phyloP scores from a whole-genome alignment of 2,113 vertebrate genomes.

The Solea senegalensis region DNA sequence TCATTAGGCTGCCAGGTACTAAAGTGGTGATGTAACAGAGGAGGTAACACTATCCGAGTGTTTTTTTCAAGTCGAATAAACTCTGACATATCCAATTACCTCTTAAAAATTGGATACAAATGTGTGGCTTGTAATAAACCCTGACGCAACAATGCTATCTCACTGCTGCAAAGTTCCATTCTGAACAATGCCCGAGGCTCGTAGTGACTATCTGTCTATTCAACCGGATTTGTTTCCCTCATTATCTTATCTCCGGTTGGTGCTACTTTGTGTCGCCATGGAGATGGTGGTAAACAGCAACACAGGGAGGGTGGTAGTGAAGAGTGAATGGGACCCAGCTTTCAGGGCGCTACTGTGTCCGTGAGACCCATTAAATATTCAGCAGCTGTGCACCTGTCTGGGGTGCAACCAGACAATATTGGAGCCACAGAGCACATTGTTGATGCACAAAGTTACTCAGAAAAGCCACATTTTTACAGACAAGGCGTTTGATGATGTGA shows the following conservation, averaged over 20 bases:
- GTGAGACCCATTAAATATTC: constrained; percentile 83
- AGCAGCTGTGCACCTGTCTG: constrained; percentile 68
- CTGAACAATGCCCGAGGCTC: constrained; percentile 56
- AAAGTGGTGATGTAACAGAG: constrained; percentile 41
- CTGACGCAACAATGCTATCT: constrained; percentile 64
- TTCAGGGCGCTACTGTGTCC: constrained; percentile 76
- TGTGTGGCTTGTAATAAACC: constrained; percentile 50
- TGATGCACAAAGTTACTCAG: constrained; percentile 10
- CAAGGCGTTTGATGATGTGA: no score
- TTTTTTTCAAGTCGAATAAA: constrained; percentile 35
- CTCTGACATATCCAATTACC: constrained; percentile 11
- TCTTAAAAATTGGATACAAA: constrained; percentile 34
- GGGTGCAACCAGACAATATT: constrained; percentile 57
- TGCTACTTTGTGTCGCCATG: constrained; percentile 67
- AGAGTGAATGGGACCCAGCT: constrained; percentile 74
- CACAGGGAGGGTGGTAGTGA: constrained; percentile 45
- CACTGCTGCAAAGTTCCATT: constrained; percentile 52
- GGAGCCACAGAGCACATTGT: constrained; percentile 24
- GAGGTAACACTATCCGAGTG: constrained; percentile 25
- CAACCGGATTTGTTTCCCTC: constrained; percentile 81
- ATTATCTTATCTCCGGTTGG: constrained; percentile 79
- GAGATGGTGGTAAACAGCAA: constrained; percentile 77
- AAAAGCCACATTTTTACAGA: background rate
- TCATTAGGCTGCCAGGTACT: constrained; percentile 21
- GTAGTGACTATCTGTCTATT: constrained; percentile 56